Base-by-base conservation (phyloP, 2,888 invertebrate genomes). In the Lissonota sp. region DNA sequence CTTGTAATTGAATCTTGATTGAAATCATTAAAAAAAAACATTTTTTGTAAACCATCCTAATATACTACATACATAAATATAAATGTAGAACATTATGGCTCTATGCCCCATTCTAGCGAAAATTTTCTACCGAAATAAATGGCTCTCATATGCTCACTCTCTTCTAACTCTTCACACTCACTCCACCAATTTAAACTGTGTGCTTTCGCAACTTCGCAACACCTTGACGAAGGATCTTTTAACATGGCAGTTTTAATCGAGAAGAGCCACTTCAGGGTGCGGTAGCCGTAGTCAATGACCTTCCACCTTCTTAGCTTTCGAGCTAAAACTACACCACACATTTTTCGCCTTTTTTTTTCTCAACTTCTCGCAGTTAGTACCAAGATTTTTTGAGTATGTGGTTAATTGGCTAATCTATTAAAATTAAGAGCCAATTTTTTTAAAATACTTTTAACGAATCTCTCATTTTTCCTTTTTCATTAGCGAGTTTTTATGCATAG, bases 191-290 rank as follows among this genome's bases (percentile, higher is more conserved):
- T 55, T 44, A 69, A 62, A 63, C 62, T 63, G 39, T 53, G 16
- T 49, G 44, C 62, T 60, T 55, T 51, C 49, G 14, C 70, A 37
- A 64, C 69, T 44, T 64, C 42, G 64, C 64, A 5, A 62, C 58
- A 46, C 46, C 16, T 64, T 46, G 14, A 62, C 51, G 58, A 58
- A 58, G 64, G 39, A 70, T 64, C 51, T 74, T 64, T 64, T 58
- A 37, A 51, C 64, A 42, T 64, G 60, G 44, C 55, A 60, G 55
- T 71, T 66, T 51, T 71, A 71, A 71, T 66, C 63, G 70, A 82
- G 75, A 67, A 82, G 83, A 71, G 74, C 78, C 70, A 80, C 84
- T 83, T 62, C 69, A 72, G 69, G 79, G 76, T 79, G 82, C 66
- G 63, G 60, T 80, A 78, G 80, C 83, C 62, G 62, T 63, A 75